Conservation (phyloP, 2,888 invertebrate species). For the Nephrotoma guestfalica region DNA sequence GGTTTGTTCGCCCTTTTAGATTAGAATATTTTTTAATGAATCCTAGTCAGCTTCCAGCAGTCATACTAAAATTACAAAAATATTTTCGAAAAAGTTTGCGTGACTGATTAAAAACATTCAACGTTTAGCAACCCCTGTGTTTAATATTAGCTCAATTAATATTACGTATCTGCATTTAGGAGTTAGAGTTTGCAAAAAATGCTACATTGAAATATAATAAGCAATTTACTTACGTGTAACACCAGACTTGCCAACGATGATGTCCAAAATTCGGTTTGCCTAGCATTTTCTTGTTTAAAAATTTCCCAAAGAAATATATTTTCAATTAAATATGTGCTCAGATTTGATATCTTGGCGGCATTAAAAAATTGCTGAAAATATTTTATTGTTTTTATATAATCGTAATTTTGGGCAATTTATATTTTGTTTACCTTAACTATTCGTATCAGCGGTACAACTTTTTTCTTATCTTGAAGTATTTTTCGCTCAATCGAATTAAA, state of each 20-base stretch:
- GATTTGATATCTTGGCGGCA: background rate
- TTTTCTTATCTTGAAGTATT: background rate
- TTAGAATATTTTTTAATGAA: too few species aligned
- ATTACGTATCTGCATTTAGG: too few species aligned
- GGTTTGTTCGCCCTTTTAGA: too few species aligned
- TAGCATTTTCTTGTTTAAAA: background rate
- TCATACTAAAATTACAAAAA: too few species aligned
- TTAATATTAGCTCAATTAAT: too few species aligned
- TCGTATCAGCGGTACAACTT: background rate
- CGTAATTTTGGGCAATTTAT: background rate
- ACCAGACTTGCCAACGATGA: background rate
- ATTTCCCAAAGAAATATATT: background rate
- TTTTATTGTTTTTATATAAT: background rate
- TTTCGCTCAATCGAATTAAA: background rate
- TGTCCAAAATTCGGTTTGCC: background rate
- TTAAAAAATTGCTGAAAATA: background rate
- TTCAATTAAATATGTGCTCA: background rate
- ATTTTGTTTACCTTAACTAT: background rate
- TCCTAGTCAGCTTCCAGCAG: too few species aligned
- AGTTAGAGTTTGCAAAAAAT: too few species aligned
- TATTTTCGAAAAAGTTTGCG: too few species aligned
- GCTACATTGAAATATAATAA: too few species aligned
- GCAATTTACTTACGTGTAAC: background rate
- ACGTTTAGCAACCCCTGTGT: too few species aligned
- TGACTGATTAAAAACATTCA: too few species aligned